Evolutionary conservation across 2,113 vertebrate species (phyloP), one percentile per base, ranked within the genome.

Genomic region (Echinops telfairi): DNA sequence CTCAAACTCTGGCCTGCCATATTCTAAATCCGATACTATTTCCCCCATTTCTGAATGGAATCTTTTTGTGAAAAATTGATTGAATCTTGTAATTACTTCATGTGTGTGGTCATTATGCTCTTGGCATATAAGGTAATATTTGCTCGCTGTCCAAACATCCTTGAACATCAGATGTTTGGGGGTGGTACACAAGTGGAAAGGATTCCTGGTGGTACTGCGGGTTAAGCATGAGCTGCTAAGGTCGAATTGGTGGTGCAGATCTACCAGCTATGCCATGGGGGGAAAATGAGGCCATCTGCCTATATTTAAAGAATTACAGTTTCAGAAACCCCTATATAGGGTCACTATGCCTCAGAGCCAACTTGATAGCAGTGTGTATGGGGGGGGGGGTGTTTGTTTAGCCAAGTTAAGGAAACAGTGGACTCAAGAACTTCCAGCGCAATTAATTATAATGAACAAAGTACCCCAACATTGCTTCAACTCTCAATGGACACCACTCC

Each of bases 391-490:
- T 53, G 12, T 53, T 53, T 53, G 47, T 10, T 53, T 53, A 53
- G 47, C 25, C 66, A 70, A 70, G 29, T 70, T n/a, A 70, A 70
- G 66, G 66, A 14, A 70, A 70, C 66, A 16, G 75, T 84, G 25
- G 84, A 93, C 22, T 88, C 68, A 62, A 92, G 22, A 17, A 81
- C 33, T 73, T 43, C 22, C 73, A 92, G 60, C 88, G 33, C 33
- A 71, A 92, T 92, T 86, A 14, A 88, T 80, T 92, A 89, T n/a
- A 84, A 88, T 79, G 31, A 12, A n/a, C 33, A 90, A 85, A 93
- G 31, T 86, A 83, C 33, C 3, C 7, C 38, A 38, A 90, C 9
- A 81, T 82, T 83, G 76, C 83, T 20, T 93, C 62, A 93, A 14
- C 20, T 33, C 68, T 58, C 53, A 97, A 87, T 71, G n/a, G 71